phyloP scores from a whole-genome alignment of 2,888 invertebrate species.

The Apotomis betuletana region DNA sequence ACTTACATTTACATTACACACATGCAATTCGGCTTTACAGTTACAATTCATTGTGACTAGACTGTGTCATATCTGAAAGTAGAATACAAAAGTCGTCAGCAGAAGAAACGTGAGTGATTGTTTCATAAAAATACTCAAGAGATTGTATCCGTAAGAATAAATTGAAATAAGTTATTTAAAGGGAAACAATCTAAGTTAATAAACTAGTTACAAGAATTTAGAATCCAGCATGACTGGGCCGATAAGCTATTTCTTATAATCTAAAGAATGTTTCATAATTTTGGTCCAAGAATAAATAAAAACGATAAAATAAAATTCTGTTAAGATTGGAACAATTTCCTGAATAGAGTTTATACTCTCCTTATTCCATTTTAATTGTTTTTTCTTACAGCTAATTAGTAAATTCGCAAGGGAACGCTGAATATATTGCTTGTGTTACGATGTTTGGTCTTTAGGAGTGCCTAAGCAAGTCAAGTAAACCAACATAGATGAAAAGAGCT shows the following conservation, averaged over 20 bases:
- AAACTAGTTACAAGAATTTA: not conserved
- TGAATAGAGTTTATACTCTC: not conserved
- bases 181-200: not conserved
- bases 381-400: conserved; percentile 19
- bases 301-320: conserved; percentile 16
- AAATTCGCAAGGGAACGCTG: conserved; percentile 16
- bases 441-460: too few species aligned
- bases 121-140: too few species aligned
- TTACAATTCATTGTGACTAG: conserved; percentile 22
- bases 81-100: not conserved
- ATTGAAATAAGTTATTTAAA: not conserved
- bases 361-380: conserved; percentile 16
- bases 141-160: too few species aligned
- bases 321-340: conserved; percentile 4
- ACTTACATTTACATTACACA: too few species aligned
- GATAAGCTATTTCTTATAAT: conserved; percentile 1
- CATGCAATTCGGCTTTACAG: not conserved
- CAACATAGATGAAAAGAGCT: too few species aligned
- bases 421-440: not conserved
- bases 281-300: conserved; percentile 14
- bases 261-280: conserved; percentile 11
- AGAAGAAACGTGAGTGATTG: not conserved
- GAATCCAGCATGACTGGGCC: not conserved
- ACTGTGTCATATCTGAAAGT: conserved; percentile 15
- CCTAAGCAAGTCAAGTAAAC: too few species aligned